Evolutionary conservation across 2,113 vertebrate species (phyloP).

Genomic region (Phrynosoma blainvillii): DNA sequence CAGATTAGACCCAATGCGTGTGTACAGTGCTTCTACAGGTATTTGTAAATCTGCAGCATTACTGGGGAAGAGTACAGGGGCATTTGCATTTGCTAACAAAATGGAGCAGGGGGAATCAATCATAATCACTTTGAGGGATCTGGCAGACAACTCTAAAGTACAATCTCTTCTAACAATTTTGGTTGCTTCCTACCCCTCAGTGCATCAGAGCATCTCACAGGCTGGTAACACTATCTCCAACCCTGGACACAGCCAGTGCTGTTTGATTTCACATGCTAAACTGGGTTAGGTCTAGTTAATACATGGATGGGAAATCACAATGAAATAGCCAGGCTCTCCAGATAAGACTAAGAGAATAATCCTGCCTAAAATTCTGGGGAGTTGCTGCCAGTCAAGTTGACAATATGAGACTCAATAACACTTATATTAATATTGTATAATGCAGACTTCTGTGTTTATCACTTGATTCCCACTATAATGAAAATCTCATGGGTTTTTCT

Average conservation of each 20-base stretch:
- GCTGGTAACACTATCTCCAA: too few species aligned
- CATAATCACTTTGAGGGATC: neutral
- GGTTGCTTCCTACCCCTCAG: neutral
- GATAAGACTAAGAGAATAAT: too few species aligned
- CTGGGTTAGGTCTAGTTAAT: too few species aligned
- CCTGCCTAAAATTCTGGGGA: too few species aligned
- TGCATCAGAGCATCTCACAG: neutral
- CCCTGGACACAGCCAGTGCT: neutral
- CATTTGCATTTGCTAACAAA: neutral
- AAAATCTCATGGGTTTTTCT: neutral
- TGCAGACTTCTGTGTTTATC: neutral
- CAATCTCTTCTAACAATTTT: neutral
- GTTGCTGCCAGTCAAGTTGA: too few species aligned
- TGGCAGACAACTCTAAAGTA: neutral
- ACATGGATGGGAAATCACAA: too few species aligned
- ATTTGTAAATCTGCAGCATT: neutral
- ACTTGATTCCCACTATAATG: too few species aligned
- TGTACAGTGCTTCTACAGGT: too few species aligned
- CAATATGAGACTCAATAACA: too few species aligned
- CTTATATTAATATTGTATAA: too few species aligned
- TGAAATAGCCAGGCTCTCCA: too few species aligned
- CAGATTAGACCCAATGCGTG: too few species aligned
- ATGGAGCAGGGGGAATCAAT: neutral
- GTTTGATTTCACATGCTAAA: neutral
- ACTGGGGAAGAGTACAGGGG: neutral